Percentiles rank a stretch among this genome's conserved stretches.
Conservation (phyloP, 2,797 vertebrate species). For the Dendrocincla tyrannina region DNA sequence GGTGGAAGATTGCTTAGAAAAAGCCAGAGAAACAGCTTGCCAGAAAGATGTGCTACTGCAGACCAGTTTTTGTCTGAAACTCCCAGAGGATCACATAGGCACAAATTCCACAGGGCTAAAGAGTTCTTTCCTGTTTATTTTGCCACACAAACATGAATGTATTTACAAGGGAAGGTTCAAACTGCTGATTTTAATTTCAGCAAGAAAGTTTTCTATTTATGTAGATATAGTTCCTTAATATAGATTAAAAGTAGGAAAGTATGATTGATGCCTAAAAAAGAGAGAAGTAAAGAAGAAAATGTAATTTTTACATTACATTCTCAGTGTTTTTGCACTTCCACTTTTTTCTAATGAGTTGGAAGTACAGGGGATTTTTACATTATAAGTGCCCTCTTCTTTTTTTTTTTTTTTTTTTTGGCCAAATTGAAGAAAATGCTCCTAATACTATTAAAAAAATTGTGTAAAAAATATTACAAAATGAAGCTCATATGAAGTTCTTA, state of each 20-base stretch:
- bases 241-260: background rate
- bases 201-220: background rate
- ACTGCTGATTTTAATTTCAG: background rate
- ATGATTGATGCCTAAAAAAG: background rate
- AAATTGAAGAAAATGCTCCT: background rate
- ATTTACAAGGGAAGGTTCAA: background rate
- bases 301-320: background rate
- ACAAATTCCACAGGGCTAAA: background rate
- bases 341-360: background rate
- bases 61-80: background rate
- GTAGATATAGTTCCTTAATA: background rate
- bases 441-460: background rate
- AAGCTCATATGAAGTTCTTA: background rate
- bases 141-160: background rate
- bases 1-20: background rate
- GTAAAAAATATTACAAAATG: background rate
- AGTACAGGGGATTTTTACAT: background rate
- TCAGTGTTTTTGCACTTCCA: background rate
- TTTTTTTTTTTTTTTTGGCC: background rate
- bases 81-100: background rate
- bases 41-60: background rate
- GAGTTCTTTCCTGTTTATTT: background rate
- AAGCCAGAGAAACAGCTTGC: background rate
- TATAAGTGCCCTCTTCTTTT: rapidly evolving
- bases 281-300: background rate